Evolutionary conservation across 2,113 vertebrate species (phyloP), one percentile per base, ranked within the genome.

Genomic region (Catharus fuscescens): DNA sequence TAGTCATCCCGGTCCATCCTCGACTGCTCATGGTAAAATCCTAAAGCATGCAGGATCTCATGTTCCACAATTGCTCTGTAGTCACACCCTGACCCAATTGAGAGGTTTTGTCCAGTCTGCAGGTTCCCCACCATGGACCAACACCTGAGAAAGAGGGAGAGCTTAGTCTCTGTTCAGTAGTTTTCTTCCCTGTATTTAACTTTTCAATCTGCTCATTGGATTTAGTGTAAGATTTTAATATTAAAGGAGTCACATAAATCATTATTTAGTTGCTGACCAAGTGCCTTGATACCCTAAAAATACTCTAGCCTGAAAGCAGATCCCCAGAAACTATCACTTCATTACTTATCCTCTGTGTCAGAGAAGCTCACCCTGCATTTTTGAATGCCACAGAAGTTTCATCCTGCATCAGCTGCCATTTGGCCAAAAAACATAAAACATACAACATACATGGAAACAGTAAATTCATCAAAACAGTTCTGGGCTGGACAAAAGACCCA

Each of bases 11-110:
- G 96, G 96, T 99, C 99, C 11, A 83, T 98, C 71, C 99, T 98
- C 0, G 99, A 99, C 96, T 99, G 99, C 76, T 99, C 99, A 0
- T 99, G 99, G 84, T 98, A 99, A 95, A 99, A 99, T 59, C 99
- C 99, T 83, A 99, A 80, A 34, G 99, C 99, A 0, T 99, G 98
- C 20, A 99, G 97, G 9, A 99, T 50, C 91, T 99, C 99, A 6
- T 99, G 99, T 74, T 99, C 98, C 17, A 99, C 98, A 52, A 99
- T 98, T 8, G 98, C 98, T 96, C 98, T 99, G 76, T 98, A 95
- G 96, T 99, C 99, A 96, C 99, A 99, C 3, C 98, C n/a, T 4
- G 5, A 0, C 10, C 99, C 99, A 90, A 99, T 96, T 47, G 99
- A 99, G 47, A 99, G 95, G 40, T 97, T 97, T 96, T 99, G 99